Conservation (phyloP, 2,888 invertebrate species). For the Ganaspis brasiliensis region DNA sequence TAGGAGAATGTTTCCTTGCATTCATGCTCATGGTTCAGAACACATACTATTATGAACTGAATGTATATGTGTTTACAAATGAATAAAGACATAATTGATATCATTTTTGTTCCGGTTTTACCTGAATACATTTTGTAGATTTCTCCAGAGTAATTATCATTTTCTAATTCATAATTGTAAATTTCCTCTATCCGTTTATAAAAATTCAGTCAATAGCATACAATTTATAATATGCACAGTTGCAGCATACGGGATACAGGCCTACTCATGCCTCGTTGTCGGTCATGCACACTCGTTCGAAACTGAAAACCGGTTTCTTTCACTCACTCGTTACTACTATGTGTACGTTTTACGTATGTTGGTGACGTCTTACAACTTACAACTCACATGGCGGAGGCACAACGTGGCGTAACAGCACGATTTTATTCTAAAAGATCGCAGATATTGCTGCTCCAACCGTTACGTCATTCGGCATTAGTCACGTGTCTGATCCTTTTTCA, state of each 20-base stretch:
- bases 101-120: too few species aligned
- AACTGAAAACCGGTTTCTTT: conserved; percentile 41
- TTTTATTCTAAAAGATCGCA: conserved; percentile 36
- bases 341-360: conserved; percentile 5
- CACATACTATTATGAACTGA: too few species aligned
- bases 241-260: conserved; percentile 21
- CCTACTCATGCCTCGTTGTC: conserved; percentile 8
- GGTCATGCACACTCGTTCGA: conserved; percentile 31
- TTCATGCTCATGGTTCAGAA: too few species aligned
- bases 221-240: not conserved
- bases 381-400: conserved; percentile 2
- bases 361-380: conserved; percentile 33
- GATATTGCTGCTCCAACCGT: conserved; percentile 29
- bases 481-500: conserved; percentile 16
- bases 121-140: too few species aligned
- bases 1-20: not conserved
- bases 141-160: too few species aligned
- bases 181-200: not conserved
- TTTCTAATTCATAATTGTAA: too few species aligned
- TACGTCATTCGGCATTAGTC: conserved; percentile 27
- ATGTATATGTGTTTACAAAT: not conserved
- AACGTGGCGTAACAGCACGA: conserved; percentile 15
- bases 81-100: too few species aligned
- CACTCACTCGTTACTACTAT: conserved; percentile 15
- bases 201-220: not conserved